Evolutionary conservation across 2,113 vertebrate genomes (phyloP), one percentile per base, ranked within the genome.

Genomic region (Periophthalmus modestus): DNA sequence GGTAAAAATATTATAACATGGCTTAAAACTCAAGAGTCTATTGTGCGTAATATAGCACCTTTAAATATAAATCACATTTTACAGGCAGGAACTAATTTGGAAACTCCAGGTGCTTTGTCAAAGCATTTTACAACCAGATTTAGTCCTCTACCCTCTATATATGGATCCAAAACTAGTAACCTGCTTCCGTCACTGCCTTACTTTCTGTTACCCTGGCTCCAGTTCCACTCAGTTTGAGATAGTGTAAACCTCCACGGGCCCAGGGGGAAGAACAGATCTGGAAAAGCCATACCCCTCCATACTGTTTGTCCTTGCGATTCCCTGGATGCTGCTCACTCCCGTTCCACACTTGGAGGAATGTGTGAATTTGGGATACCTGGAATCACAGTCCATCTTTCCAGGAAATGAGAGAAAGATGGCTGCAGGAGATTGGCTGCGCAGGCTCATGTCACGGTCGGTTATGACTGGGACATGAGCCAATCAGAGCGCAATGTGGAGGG

Each of bases 331-430:
- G 34, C 19, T 65, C 11, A 18, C 62, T 65, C 34, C 62, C 75
- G 16, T 71, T 83, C 50, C 77, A 77, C 72, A 80, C 69, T 62
- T 52, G 28, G 34, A 19, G 84, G 82, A 87, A 88, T 90, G 80
- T 88, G 74, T 81, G 88, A 90, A 85, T 87, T 80, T 73, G 71
- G 87, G 85, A 90, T 89, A 91, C 86, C 87, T 88, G 82, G 75
- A 90, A 90, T 91, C 88, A 79, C 13, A 33, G 83, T 73, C 80
- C 80, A 89, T 92, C 87, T 88, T 88, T 88, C 84, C 89, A 91
- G 90, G 89, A 92, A 92, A 91, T 92, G 87, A 91, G 84, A 83
- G 78, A 36, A 71, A 91, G 90, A 91, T 92, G 87, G 86, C 88
- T 91, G 80, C 73, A 69, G 77, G 73, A 91, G 89, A 92, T 91